phyloP scores from a whole-genome alignment of 2,888 invertebrate species.

The Tetramorium bicarinatum region DNA sequence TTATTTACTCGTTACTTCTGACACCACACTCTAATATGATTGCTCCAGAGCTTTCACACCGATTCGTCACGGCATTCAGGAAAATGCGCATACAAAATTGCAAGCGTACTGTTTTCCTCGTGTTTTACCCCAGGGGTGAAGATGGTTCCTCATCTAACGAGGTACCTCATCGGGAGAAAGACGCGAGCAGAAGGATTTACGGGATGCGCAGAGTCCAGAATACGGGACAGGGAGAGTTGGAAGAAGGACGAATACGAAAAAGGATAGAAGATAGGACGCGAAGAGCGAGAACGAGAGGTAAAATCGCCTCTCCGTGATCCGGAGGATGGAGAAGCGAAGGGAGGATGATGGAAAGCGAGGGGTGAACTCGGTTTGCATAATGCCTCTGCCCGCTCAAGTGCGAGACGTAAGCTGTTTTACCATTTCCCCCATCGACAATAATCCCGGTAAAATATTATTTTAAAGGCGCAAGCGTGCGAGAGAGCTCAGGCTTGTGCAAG shows the following conservation, averaged over 20 bases:
- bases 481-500: not conserved
- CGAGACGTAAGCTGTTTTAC: constrained; percentile 81
- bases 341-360: constrained; percentile 70
- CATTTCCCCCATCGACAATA: constrained; percentile 80
- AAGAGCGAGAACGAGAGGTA: constrained; percentile 60
- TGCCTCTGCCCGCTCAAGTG: constrained; percentile 78
- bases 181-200: constrained; percentile 66
- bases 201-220: constrained; percentile 48
- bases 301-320: constrained; percentile 61
- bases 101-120: constrained; percentile 42
- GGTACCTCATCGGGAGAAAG: constrained; percentile 63
- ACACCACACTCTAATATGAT: not conserved
- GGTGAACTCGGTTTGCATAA: constrained; percentile 82
- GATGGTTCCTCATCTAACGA: constrained; percentile 69
- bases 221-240: constrained; percentile 1
- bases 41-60: constrained; percentile 1
- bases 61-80: constrained; percentile 6
- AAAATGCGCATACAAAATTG: constrained; percentile 39
- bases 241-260: constrained; percentile 21
- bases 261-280: constrained; percentile 55
- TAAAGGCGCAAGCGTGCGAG: constrained; percentile 71
- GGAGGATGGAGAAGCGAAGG: constrained; percentile 50
- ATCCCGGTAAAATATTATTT: constrained; percentile 84
- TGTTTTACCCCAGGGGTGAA: constrained; percentile 61
- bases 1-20: not conserved